phyloP scores from a whole-genome alignment of 2,797 vertebrate genomes.

The Rhynchotus rufescens region DNA sequence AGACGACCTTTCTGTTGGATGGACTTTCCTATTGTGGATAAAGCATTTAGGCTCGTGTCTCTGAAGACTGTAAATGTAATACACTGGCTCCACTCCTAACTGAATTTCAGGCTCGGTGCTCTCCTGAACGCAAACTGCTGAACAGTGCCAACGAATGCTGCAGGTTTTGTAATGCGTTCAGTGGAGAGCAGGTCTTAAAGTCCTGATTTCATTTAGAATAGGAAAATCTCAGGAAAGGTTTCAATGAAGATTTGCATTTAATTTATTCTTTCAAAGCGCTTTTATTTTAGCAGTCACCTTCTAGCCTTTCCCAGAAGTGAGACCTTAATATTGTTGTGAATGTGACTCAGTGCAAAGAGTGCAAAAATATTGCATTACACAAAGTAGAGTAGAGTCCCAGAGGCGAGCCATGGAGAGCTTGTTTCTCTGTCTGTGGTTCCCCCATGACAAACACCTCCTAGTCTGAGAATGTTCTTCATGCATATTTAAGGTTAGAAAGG shows the following conservation, averaged over 20 bases:
- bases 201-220: neutral
- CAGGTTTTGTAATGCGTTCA: neutral
- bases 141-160: neutral
- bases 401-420: neutral
- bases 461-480: neutral
- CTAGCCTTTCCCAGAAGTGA: neutral
- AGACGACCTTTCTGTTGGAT: neutral
- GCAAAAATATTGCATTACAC: neutral
- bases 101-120: neutral
- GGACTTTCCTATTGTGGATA: fast-evolving
- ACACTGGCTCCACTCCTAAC: neutral
- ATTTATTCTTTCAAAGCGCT: neutral
- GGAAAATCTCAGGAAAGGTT: neutral
- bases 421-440: neutral
- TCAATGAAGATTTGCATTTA: neutral
- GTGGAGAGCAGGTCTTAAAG: neutral
- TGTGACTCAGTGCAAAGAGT: neutral
- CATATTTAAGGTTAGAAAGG: neutral
- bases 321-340: neutral
- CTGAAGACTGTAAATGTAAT: neutral
- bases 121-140: neutral
- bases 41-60: neutral
- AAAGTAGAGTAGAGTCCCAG: neutral
- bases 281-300: neutral
- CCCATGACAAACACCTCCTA: neutral